Evolutionary conservation across 2,888 invertebrate genomes (phyloP).

Genomic region (Rhagium mordax): DNA sequence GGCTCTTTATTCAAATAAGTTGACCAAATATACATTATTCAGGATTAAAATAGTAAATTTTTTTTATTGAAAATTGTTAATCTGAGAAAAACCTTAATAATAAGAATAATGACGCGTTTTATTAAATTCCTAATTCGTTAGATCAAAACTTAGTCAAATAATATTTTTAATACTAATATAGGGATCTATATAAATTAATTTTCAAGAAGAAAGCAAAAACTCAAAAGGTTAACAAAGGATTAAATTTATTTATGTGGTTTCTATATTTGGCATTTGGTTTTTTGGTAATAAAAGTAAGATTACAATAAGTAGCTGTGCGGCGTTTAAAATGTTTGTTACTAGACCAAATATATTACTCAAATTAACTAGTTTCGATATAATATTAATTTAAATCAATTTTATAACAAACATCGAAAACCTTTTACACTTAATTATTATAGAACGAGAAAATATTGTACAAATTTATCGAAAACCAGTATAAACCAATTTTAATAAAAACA

Average conservation of each 20-base stretch:
- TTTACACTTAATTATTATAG: too few relatives aligned
- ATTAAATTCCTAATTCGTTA: neutral
- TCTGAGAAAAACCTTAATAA: neutral
- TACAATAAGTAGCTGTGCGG: neutral
- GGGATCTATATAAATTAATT: neutral
- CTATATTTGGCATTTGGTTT: neutral
- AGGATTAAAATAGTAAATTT: neutral
- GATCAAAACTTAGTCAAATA: neutral
- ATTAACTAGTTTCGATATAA: neutral
- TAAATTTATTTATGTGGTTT: neutral
- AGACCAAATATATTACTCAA: neutral
- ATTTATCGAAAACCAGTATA: too few relatives aligned
- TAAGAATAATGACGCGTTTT: neutral
- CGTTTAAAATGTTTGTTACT: neutral
- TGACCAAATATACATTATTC: neutral
- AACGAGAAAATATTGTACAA: too few relatives aligned
- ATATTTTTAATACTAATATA: neutral
- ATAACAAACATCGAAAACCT: too few relatives aligned
- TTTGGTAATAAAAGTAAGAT: neutral
- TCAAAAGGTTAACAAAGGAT: neutral
- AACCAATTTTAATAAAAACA: neutral
- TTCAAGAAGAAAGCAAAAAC: neutral
- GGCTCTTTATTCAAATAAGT: neutral
- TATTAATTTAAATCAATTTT: neutral
- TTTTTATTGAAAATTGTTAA: neutral